Percentiles rank a stretch among this genome's conserved stretches.
phyloP scores from a whole-genome alignment of 2,113 vertebrate species.

The Rhineura floridana region DNA sequence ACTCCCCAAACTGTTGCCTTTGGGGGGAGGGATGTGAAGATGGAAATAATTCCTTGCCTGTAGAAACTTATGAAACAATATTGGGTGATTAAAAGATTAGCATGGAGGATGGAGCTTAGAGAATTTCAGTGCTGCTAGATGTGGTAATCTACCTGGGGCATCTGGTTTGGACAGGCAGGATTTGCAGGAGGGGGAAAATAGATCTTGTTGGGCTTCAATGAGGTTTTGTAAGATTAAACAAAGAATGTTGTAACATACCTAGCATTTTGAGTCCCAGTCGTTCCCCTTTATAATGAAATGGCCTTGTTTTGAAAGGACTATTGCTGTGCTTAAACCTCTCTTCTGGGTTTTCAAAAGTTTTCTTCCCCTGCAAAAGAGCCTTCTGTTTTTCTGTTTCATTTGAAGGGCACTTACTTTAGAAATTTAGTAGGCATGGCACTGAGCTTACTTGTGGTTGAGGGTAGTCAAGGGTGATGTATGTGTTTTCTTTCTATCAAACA shows the following conservation, averaged over 20 bases:
- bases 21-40: constrained; percentile 29
- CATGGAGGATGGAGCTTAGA: constrained; percentile 25
- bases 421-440: too few species aligned
- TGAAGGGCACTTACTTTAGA: too few species aligned
- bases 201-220: background rate
- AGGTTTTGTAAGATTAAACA: background rate
- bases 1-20: constrained; percentile 28
- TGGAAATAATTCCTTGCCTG: constrained; percentile 62
- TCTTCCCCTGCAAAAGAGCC: too few species aligned
- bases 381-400: too few species aligned
- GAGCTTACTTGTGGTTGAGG: too few species aligned
- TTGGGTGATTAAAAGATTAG: constrained; percentile 59
- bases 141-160: background rate
- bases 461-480: too few species aligned
- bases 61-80: constrained; percentile 57
- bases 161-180: background rate
- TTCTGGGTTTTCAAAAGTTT: background rate
- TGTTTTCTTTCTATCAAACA: too few species aligned
- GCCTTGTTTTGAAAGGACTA: too few species aligned
- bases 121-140: constrained; percentile 21
- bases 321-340: too few species aligned
- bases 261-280: background rate
- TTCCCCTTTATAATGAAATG: too few species aligned
- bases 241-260: background rate
- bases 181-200: background rate